Evolutionary conservation across 2,888 invertebrate species (phyloP), one percentile per base, ranked within the genome.

Genomic region (Nomada flava): DNA sequence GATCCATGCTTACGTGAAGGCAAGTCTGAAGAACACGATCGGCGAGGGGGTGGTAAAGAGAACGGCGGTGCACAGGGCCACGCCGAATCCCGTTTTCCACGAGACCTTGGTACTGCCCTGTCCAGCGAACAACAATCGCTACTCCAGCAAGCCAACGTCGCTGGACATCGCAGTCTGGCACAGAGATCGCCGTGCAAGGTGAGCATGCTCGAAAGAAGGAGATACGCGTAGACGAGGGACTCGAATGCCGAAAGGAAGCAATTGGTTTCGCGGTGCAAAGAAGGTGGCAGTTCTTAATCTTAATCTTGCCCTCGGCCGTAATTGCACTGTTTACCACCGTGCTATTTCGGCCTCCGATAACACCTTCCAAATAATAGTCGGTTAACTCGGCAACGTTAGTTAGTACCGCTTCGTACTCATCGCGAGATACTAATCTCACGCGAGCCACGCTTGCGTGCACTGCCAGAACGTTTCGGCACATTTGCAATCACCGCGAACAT

Each of bases 121-220:
- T 94, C 95, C 23, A 91, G 96, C 90, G 70, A 90, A 89, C 88
- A 88, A 90, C 88, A 88, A 89, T 79, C 91, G 92, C 89, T 92
- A 89, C 72, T 87, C 88, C 83, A 88, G 85, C 75, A 91, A 94
- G 94, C 59, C 95, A 67, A 96, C 96, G 90, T 95, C 96, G 92
- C 95, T 97, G 62, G 96, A 97, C 89, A 95, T 98, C 88, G 97
- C 98, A 62, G 97, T 97, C 63, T 98, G 98, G 98, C 98, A 98
- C 93, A 95, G 98, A 87, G 97, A 98, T 94, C 96, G 97, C 88
- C 96, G 96, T 88, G 96, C 96, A 93, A 96, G 97, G 98, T 98
- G 95, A 95, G 95, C 94, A 93, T 82, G 76, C 81, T 75, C 76
- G 62, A 63, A n/a, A 57, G 55, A 70, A n/a, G 10, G 15, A 71